Evolutionary conservation across 2,888 invertebrate species (phyloP).

Genomic region (Leucophenga montana): DNA sequence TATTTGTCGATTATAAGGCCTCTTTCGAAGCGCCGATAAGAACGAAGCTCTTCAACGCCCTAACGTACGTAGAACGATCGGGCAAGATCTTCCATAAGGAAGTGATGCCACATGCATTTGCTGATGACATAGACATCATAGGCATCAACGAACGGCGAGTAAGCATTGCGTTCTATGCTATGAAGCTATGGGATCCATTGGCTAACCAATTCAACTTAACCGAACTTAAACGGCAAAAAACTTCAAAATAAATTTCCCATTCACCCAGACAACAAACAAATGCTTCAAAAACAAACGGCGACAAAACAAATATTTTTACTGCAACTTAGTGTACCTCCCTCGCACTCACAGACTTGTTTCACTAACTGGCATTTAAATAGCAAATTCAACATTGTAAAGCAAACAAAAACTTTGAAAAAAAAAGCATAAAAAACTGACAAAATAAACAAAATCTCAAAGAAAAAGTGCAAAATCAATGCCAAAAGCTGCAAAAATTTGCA

Average conservation of each 20-base stretch:
- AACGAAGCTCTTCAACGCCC: too few species aligned
- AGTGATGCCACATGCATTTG: too few species aligned
- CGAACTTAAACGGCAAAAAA: neutral
- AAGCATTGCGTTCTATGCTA: too few species aligned
- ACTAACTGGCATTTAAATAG: slow-evolving; percentile 56
- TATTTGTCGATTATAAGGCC: too few species aligned
- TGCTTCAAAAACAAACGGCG: slow-evolving; percentile 6
- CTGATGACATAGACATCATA: too few species aligned
- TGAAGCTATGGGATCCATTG: too few species aligned
- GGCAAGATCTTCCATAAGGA: too few species aligned
- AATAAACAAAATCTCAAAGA: slow-evolving; percentile 30
- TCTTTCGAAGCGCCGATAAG: too few species aligned
- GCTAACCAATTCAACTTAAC: too few species aligned
- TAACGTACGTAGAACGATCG: too few species aligned
- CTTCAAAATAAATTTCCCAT: neutral
- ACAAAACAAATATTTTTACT: slow-evolving; percentile 30
- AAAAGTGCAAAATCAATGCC: slow-evolving; percentile 61
- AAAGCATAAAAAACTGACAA: slow-evolving; percentile 44
- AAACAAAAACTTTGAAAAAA: slow-evolving; percentile 58
- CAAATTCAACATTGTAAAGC: slow-evolving; percentile 59
- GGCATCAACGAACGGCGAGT: too few species aligned
- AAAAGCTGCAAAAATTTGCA: slow-evolving; percentile 62
- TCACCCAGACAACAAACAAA: neutral
- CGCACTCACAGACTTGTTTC: slow-evolving; percentile 31
- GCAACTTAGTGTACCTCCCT: slow-evolving; percentile 18